A percentile compares a stretch with the other conserved stretches of the same genome.
phyloP scores from a whole-genome alignment of 1,140 invertebrate species.

The Acromyrmex heyeri region DNA sequence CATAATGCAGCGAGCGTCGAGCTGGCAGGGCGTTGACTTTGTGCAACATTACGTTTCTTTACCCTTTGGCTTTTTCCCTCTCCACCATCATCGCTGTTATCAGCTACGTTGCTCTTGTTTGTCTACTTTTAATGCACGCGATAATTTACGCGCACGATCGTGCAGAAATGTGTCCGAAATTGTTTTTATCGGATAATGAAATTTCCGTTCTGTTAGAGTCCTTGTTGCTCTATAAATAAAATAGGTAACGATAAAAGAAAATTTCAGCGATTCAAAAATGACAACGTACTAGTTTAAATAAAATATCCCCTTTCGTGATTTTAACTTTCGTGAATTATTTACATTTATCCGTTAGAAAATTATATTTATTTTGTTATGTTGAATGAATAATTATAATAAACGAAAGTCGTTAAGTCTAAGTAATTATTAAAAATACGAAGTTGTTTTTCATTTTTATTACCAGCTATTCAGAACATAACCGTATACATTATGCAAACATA shows the following conservation, averaged over 20 bases:
- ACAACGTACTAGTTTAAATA: background rate
- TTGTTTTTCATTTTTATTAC: background rate
- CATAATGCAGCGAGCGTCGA: slow-evolving; percentile 83
- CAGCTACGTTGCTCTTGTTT: slow-evolving; percentile 64
- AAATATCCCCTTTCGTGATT: background rate
- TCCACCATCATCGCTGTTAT: slow-evolving; percentile 13
- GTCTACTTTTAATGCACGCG: slow-evolving; percentile 67
- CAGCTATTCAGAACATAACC: background rate
- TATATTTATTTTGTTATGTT: background rate
- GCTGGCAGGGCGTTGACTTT: slow-evolving; percentile 84
- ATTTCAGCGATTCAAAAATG: too few relatives aligned
- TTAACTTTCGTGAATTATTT: background rate
- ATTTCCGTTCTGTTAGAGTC: background rate
- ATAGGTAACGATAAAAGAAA: background rate
- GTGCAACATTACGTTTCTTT: slow-evolving; percentile 75
- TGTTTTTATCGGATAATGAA: slow-evolving; percentile 16
- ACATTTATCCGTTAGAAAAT: background rate
- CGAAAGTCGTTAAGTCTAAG: background rate
- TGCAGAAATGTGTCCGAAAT: slow-evolving; percentile 31
- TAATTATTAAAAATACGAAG: slow-evolving; percentile 1
- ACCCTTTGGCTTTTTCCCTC: slow-evolving; percentile 66
- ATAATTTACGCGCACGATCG: slow-evolving; percentile 31
- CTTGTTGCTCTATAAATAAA: background rate
- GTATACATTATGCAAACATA: slow-evolving; percentile 20
- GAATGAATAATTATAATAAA: slow-evolving; percentile 21